Evolutionary conservation across 2,797 vertebrate genomes (phyloP).

Genomic region (Phrynocephalus forsythii): DNA sequence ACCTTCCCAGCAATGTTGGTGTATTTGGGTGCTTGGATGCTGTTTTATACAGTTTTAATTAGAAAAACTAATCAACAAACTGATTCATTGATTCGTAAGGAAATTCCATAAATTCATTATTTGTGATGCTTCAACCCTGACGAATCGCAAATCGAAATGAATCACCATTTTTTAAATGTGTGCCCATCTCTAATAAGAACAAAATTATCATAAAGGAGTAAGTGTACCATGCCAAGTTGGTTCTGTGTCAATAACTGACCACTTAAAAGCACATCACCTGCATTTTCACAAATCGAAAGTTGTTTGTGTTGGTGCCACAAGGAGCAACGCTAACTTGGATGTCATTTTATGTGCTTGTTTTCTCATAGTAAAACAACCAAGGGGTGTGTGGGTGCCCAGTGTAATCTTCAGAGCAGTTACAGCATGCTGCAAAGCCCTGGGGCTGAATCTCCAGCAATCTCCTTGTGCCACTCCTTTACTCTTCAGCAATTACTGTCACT

Average conservation of each 20-base stretch:
- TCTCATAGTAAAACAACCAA: neutral
- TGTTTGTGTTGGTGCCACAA: constrained; percentile 28
- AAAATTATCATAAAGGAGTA: too few relatives aligned
- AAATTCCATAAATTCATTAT: too few relatives aligned
- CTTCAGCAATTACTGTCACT: constrained; percentile 55
- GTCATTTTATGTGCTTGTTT: constrained; percentile 9
- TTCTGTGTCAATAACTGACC: constrained; percentile 27
- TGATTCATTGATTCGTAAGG: too few relatives aligned
- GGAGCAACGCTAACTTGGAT: constrained; percentile 7
- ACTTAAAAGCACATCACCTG: neutral
- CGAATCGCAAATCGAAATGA: too few relatives aligned
- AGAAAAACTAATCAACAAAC: too few relatives aligned
- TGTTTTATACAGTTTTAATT: too few relatives aligned
- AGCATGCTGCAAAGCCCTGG: constrained; percentile 13
- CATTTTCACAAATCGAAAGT: constrained; percentile 4
- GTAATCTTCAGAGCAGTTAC: constrained; percentile 31
- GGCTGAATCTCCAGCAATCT: constrained; percentile 23
- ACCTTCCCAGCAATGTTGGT: too few relatives aligned
- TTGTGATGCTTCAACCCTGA: too few relatives aligned
- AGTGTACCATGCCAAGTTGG: neutral
- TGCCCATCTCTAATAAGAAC: too few relatives aligned
- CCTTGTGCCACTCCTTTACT: constrained; percentile 21
- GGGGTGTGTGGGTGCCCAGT: neutral
- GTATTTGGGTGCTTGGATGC: too few relatives aligned
- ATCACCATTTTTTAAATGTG: too few relatives aligned